Evolutionary conservation across 2,797 vertebrate species (phyloP).

Genomic region (Hydrophis major): DNA sequence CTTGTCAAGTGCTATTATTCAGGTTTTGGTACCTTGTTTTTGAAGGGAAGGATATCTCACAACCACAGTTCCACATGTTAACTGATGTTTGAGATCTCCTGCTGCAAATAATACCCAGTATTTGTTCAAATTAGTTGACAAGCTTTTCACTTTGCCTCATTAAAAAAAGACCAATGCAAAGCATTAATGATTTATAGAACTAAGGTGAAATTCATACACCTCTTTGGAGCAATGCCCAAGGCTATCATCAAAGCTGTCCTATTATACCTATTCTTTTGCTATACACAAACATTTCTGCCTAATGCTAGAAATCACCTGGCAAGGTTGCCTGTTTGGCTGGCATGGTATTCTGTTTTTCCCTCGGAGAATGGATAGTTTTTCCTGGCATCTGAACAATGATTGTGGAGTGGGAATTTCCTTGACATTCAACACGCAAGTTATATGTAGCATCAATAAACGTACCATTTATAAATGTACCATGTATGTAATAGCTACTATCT

Average conservation of each 20-base stretch:
- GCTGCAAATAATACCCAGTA: constrained; percentile 35
- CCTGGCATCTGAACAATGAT: neutral
- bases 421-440: neutral
- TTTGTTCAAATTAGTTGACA: constrained; percentile 65
- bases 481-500: neutral
- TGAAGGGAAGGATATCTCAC: constrained; percentile 48
- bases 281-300: neutral
- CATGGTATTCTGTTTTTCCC: neutral
- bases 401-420: neutral
- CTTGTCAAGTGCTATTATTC: constrained; percentile 41
- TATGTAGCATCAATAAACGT: no score
- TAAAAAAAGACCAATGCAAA: constrained; percentile 49
- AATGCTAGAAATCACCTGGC: neutral
- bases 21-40: constrained; percentile 51
- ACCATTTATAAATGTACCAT: neutral
- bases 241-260: constrained; percentile 9
- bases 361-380: no score
- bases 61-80: constrained; percentile 50
- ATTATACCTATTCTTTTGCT: neutral
- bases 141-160: constrained; percentile 49
- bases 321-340: neutral
- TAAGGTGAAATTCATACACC: constrained; percentile 42
- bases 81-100: constrained; percentile 48
- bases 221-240: constrained; percentile 31
- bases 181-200: constrained; percentile 44